A percentile compares a stretch with the other conserved stretches of the same genome.
phyloP scores from a whole-genome alignment of 2,113 vertebrate genomes.

The Hypocryptadius cinnamomeus region DNA sequence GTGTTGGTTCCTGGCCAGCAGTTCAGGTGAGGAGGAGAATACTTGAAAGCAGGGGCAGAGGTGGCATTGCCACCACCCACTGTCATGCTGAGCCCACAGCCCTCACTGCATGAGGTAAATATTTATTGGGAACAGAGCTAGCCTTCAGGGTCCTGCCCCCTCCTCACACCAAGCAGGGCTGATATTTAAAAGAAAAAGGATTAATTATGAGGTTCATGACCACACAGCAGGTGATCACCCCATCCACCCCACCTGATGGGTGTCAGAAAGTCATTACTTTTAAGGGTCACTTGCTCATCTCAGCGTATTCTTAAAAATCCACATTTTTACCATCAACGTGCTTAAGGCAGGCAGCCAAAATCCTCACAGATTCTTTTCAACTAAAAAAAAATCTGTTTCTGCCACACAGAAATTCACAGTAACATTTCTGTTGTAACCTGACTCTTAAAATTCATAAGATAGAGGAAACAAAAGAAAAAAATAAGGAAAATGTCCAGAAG shows the following conservation, averaged over 20 bases:
- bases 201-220: neutral
- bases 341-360: neutral
- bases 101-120: accelerated
- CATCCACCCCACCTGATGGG: neutral
- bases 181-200: neutral
- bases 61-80: neutral
- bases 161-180: neutral
- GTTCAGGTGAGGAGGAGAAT: neutral
- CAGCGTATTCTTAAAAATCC: neutral
- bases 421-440: neutral
- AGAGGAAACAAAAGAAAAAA: neutral
- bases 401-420: neutral
- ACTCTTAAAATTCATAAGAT: neutral
- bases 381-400: neutral
- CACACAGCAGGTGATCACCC: neutral
- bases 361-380: neutral
- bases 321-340: neutral
- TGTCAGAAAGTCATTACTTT: neutral
- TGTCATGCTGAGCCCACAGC: neutral
- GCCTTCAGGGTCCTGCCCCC: neutral
- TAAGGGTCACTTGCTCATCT: neutral
- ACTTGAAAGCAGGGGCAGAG: neutral
- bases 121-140: neutral
- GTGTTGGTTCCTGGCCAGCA: neutral
- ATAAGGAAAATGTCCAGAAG: neutral